Evolutionary conservation across 2,888 invertebrate species (phyloP).

Genomic region (Nemapogon koenigi): DNA sequence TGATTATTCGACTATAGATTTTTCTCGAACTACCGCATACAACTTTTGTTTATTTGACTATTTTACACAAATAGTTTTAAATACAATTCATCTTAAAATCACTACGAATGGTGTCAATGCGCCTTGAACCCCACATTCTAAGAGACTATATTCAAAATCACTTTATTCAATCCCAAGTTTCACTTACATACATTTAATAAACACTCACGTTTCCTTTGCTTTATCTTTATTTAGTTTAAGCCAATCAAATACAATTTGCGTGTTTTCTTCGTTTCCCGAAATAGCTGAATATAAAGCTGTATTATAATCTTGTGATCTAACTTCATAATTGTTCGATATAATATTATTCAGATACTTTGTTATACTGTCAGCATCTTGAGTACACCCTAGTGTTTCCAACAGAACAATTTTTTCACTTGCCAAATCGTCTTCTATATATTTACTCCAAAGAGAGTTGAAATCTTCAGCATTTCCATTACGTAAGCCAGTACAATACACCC

Average conservation of each 20-base stretch:
- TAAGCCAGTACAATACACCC: conserved; percentile 79
- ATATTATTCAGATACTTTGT: conserved; percentile 31
- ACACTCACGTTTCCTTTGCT: conserved; percentile 26
- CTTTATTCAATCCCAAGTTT: too few species aligned
- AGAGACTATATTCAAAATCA: too few species aligned
- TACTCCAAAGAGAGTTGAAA: conserved; percentile 71
- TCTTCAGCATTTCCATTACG: conserved; percentile 66
- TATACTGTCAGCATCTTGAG: conserved; percentile 46
- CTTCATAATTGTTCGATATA: conserved; percentile 24
- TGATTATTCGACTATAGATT: too few species aligned
- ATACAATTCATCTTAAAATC: too few species aligned
- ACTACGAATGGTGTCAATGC: too few species aligned
- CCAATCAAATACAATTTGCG: conserved; percentile 61
- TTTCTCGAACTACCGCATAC: too few species aligned
- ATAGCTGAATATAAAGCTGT: conserved; percentile 54
- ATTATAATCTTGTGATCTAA: conserved; percentile 47
- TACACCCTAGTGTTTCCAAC: conserved; percentile 73
- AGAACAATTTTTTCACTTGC: conserved; percentile 73
- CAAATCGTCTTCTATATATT: conserved; percentile 63
- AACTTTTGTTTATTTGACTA: too few species aligned
- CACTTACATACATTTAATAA: too few species aligned
- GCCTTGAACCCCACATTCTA: too few species aligned
- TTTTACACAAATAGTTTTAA: too few species aligned
- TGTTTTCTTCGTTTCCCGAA: conserved; percentile 59
- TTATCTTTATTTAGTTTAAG: conserved; percentile 33